Evolutionary conservation across 2,113 vertebrate genomes (phyloP).

Genomic region (Periophthalmodon schlosseri): DNA sequence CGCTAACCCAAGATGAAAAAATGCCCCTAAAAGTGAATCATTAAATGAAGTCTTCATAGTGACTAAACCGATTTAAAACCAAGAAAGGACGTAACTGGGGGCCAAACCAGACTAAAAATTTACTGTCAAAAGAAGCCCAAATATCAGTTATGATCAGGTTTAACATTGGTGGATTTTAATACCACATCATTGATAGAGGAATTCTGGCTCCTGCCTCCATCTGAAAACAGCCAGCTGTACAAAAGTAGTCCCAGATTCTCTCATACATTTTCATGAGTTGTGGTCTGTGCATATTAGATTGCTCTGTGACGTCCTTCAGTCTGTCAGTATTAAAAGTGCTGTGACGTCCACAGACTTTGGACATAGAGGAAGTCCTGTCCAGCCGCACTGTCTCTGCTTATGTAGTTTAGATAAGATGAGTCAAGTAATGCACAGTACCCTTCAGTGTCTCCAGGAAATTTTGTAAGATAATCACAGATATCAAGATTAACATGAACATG

Average conservation of each 20-base stretch:
- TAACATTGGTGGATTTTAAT: too few relatives aligned
- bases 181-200: too few relatives aligned
- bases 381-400: conserved; percentile 10
- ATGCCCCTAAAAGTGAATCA: too few relatives aligned
- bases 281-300: background rate
- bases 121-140: too few relatives aligned
- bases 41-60: background rate
- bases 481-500: too few relatives aligned
- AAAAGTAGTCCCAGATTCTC: background rate
- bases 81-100: too few relatives aligned
- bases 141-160: too few relatives aligned
- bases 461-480: too few relatives aligned
- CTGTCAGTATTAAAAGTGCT: conserved; percentile 8
- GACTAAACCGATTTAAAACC: too few relatives aligned
- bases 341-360: conserved; percentile 35
- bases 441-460: background rate
- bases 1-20: background rate
- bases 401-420: conserved; percentile 29
- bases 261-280: conserved; percentile 44
- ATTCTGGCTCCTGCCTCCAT: background rate
- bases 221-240: too few relatives aligned
- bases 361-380: conserved; percentile 50
- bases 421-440: background rate
- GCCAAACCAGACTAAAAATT: too few relatives aligned
- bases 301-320: background rate